A percentile compares a stretch with the other conserved stretches of the same genome.
Conservation (phyloP, 53 echinoderm and acorn worm species). For the Holothuria scabra region DNA sequence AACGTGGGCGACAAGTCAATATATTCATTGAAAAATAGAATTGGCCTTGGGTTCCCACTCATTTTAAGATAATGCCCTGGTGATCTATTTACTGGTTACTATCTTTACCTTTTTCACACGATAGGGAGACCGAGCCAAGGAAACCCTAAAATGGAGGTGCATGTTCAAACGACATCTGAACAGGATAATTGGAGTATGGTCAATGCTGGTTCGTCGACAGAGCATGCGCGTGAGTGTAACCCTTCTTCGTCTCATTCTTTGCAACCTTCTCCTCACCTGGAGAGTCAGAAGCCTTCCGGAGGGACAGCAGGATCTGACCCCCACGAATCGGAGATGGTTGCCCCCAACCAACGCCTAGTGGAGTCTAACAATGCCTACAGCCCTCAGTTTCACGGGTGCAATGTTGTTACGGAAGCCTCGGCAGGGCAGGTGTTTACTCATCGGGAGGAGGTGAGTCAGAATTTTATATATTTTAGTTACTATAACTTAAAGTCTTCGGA, state of each 20-base stretch:
- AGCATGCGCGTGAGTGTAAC: slow-evolving; percentile 34
- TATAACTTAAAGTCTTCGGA: no score
- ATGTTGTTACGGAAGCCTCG: slow-evolving; percentile 18
- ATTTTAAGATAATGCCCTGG: no score
- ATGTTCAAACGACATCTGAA: slow-evolving; percentile 8
- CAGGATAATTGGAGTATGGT: slow-evolving; percentile 25
- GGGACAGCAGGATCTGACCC: background rate
- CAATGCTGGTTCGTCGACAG: background rate
- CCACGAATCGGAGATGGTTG: slow-evolving; percentile 31
- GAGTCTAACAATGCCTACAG: slow-evolving; percentile 14
- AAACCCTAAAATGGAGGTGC: slow-evolving; percentile 16
- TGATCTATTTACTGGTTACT: no score
- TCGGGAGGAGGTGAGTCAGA: slow-evolving; percentile 8
- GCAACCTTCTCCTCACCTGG: slow-evolving; percentile 21
- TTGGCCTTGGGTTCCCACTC: no score
- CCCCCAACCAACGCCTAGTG: slow-evolving; percentile 7
- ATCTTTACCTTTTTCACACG: no score
- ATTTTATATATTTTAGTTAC: no score
- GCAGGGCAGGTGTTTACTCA: slow-evolving; percentile 27
- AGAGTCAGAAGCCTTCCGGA: slow-evolving; percentile 1
- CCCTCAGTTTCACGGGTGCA: slow-evolving; percentile 32
- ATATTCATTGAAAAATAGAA: no score
- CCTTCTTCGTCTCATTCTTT: slow-evolving; percentile 17
- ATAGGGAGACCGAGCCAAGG: background rate
- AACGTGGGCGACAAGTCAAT: no score